These are phyloP conservation scores for Rhopalosiphum nymphaeae DNA, from an alignment of 2,888 invertebrate genomes.

Conservation along the genomic window DNA sequence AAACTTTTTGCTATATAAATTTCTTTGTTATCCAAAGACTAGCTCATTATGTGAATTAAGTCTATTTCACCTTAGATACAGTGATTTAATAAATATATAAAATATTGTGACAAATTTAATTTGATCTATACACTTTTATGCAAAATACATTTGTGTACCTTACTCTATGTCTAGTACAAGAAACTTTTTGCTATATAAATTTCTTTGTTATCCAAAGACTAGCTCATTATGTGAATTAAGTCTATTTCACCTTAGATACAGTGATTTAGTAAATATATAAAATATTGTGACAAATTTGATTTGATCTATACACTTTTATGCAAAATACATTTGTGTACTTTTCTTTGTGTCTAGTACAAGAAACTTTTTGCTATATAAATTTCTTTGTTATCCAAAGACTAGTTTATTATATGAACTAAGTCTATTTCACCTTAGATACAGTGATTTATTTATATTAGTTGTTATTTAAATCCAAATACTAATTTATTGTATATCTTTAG, in stretches of 20 bases:
- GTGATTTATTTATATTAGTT: background rate
- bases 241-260: slow-evolving; percentile 52
- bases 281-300: background rate
- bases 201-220: slow-evolving; percentile 54
- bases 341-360: background rate
- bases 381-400: slow-evolving; percentile 54
- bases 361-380: slow-evolving; percentile 40
- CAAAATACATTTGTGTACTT: slow-evolving; percentile 56
- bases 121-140: background rate
- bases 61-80: slow-evolving; percentile 59
- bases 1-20: slow-evolving; percentile 40
- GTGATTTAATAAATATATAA: background rate
- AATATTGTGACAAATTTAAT: background rate
- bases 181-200: slow-evolving; percentile 34
- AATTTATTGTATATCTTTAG: background rate
- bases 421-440: slow-evolving; percentile 59
- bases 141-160: slow-evolving; percentile 46
- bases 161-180: slow-evolving; percentile 6
- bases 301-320: background rate
- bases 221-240: background rate
- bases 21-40: slow-evolving; percentile 54
- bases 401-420: background rate
- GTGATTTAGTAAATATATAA: background rate
- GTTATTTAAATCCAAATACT: background rate
- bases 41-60: background rate